These are phyloP conservation scores for Trichomalopsis sarcophagae DNA, from an alignment of 1,140 invertebrate species.

Conservation along the genomic window DNA sequence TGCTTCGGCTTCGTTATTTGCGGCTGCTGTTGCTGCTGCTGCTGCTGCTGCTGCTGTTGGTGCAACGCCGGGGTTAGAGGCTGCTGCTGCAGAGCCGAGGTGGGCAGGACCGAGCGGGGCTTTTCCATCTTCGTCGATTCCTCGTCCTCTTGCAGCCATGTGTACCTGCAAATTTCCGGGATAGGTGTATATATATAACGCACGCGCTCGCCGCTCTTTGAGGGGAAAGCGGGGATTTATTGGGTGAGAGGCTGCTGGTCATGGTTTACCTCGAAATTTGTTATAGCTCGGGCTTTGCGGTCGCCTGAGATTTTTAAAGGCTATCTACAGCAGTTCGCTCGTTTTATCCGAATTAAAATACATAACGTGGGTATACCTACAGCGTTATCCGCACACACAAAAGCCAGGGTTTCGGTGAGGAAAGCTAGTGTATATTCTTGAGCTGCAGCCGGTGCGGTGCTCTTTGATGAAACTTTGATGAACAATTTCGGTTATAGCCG, in stretches of 20 bases:
- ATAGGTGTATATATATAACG: neutral
- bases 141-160: constrained; percentile 85
- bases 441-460: too few relatives aligned
- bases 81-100: constrained; percentile 63
- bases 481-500: neutral
- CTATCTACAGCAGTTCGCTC: too few relatives aligned
- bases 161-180: constrained; percentile 72
- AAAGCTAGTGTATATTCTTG: neutral
- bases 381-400: too few relatives aligned
- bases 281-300: too few relatives aligned
- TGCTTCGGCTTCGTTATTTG: constrained; percentile 88
- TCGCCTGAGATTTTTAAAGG: too few relatives aligned
- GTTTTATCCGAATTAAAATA: too few relatives aligned
- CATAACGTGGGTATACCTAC: too few relatives aligned
- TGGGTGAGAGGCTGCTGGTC: too few relatives aligned
- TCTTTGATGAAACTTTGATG: constrained; percentile 1
- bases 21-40: constrained; percentile 74
- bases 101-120: constrained; percentile 75
- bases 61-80: constrained; percentile 54
- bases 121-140: constrained; percentile 82
- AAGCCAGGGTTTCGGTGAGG: neutral
- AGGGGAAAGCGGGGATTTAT: too few relatives aligned
- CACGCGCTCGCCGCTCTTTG: too few relatives aligned
- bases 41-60: constrained; percentile 60
- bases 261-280: too few relatives aligned